These are phyloP conservation scores for Cherax destructor DNA, from an alignment of 1,140 invertebrate species.

Conservation along the genomic window DNA sequence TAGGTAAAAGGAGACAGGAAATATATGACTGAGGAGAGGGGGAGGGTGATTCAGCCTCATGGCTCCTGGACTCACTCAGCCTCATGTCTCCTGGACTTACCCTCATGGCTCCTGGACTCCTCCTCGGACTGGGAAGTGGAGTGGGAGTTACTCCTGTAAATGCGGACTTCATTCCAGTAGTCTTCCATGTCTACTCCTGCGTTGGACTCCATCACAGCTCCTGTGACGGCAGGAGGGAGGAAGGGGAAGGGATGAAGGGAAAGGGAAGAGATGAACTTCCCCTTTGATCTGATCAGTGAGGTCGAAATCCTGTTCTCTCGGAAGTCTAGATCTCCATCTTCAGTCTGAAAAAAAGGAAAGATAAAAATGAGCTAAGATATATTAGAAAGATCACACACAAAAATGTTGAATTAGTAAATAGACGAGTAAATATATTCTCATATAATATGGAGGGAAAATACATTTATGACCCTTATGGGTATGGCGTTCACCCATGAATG, in stretches of 20 bases:
- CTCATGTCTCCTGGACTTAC: neutral
- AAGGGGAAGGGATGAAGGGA: neutral
- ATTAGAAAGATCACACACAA: no score
- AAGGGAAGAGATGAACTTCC: neutral
- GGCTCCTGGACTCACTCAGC: neutral
- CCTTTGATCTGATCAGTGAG: neutral
- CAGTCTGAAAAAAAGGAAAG: neutral
- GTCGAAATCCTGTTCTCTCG: neutral
- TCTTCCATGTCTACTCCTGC: conserved; percentile 55
- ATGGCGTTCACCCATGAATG: no score
- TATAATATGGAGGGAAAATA: no score
- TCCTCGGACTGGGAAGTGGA: conserved; percentile 55
- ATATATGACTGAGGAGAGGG: neutral
- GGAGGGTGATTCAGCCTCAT: neutral
- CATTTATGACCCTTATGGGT: no score
- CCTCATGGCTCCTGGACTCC: conserved; percentile 57
- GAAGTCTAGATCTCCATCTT: neutral
- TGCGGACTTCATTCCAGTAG: conserved; percentile 60
- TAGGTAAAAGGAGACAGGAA: neutral
- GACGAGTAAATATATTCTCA: no score
- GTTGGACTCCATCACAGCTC: conserved; percentile 12
- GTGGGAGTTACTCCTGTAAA: conserved; percentile 16
- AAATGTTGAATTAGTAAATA: no score
- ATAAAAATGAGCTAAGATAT: no score
- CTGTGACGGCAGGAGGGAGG: neutral